phyloP scores from a whole-genome alignment of 2,797 vertebrate genomes.

The Paedocypris micromegethes region DNA sequence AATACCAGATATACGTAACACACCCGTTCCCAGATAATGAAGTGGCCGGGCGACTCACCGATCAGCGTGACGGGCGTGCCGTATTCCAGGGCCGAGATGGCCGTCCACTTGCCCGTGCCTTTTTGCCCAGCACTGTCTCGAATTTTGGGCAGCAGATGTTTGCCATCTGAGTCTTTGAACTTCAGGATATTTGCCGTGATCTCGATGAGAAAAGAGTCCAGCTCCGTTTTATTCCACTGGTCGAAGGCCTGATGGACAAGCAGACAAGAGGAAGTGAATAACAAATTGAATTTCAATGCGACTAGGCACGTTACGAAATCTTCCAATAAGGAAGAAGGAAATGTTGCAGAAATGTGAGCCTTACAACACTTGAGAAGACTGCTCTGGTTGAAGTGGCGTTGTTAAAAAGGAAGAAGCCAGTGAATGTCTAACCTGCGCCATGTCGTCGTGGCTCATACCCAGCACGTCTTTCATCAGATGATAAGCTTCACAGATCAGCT shows the following conservation, averaged over 20 bases:
- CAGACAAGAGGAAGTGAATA: conserved; percentile 14
- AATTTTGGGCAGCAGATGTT: conserved; percentile 87
- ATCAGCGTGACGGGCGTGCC: conserved; percentile 94
- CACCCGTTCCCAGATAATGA: background rate
- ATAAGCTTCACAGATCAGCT: conserved; percentile 96
- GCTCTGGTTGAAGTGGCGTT: background rate
- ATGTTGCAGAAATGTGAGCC: background rate
- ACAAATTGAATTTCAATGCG: background rate
- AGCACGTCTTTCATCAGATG: conserved; percentile 94
- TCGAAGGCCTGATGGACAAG: conserved; percentile 72
- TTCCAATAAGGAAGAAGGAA: conserved; percentile 33
- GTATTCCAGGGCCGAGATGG: conserved; percentile 90
- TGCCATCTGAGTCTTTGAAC: conserved; percentile 75
- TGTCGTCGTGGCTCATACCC: conserved; percentile 82
- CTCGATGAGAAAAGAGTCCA: conserved; percentile 97
- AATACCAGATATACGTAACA: too few relatives aligned
- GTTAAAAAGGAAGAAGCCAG: conserved; percentile 1
- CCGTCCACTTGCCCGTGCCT: conserved; percentile 97
- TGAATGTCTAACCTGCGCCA: conserved; percentile 78
- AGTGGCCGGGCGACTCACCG: conserved; percentile 62
- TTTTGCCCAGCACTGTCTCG: conserved; percentile 95
- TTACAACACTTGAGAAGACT: too few relatives aligned
- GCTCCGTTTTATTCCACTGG: conserved; percentile 91
- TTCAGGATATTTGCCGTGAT: conserved; percentile 94
- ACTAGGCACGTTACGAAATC: conserved; percentile 15